Evolutionary conservation across 2,797 vertebrate species (phyloP).

Genomic region (Syndactyla subalaris): DNA sequence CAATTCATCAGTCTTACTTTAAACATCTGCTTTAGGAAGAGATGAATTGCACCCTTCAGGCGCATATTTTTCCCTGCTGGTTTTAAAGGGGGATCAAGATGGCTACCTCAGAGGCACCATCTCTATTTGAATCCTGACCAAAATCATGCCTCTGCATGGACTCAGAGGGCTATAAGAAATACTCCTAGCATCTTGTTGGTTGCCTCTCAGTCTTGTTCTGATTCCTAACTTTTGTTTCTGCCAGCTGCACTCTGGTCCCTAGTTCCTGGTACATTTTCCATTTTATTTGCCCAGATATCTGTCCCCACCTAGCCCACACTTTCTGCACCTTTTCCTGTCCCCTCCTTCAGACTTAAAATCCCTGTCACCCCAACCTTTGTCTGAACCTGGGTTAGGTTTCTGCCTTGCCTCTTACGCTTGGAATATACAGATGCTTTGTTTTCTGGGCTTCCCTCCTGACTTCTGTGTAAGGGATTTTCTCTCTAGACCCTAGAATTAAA

Average conservation of each 20-base stretch:
- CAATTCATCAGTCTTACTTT: conserved; percentile 65
- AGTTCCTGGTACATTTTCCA: background rate
- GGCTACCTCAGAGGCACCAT: background rate
- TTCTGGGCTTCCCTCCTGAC: background rate
- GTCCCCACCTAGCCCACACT: background rate
- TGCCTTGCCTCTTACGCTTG: background rate
- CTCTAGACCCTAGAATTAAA: background rate
- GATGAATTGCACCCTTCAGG: background rate
- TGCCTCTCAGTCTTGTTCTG: background rate
- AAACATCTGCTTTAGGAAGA: conserved; percentile 60
- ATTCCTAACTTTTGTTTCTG: background rate
- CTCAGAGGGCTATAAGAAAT: background rate
- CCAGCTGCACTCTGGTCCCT: background rate
- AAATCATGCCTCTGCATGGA: background rate
- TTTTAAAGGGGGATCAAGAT: background rate
- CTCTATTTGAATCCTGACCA: background rate
- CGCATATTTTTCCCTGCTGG: background rate
- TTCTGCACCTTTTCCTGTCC: background rate
- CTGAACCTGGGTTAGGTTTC: background rate
- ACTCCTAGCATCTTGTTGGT: background rate
- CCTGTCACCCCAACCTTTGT: background rate
- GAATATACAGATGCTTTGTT: background rate
- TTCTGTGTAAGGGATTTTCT: background rate
- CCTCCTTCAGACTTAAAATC: background rate
- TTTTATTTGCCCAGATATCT: background rate